Percentiles rank a stretch among this genome's conserved stretches.
Evolutionary conservation across 1,140 invertebrate species (phyloP).

Genomic region (Chrysomallon squamiferum): DNA sequence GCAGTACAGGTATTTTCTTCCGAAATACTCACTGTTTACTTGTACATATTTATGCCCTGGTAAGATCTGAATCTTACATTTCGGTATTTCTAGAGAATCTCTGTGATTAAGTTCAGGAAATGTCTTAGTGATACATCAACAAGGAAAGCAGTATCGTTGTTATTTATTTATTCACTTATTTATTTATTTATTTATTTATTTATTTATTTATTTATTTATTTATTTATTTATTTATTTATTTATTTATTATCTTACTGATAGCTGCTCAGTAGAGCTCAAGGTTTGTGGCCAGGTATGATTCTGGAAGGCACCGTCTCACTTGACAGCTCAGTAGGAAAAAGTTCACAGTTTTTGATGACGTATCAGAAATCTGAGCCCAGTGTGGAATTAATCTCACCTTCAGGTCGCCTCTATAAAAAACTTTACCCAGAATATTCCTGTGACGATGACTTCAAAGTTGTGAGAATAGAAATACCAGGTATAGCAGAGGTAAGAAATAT

Average conservation of each 20-base stretch:
- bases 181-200: too few species aligned
- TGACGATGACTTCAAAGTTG: slow-evolving; percentile 3
- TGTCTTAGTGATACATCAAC: too few species aligned
- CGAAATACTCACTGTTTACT: too few species aligned
- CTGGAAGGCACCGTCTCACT: slow-evolving; percentile 1
- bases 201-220: too few species aligned
- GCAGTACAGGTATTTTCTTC: slow-evolving; percentile 6
- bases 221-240: too few species aligned
- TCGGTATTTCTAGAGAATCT: too few species aligned
- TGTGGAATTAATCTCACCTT: slow-evolving; percentile 14
- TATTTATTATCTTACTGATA: not conserved
- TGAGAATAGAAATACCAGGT: slow-evolving; percentile 7
- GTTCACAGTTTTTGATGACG: slow-evolving; percentile 7
- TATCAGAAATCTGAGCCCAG: slow-evolving; percentile 12
- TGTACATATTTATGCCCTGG: too few species aligned
- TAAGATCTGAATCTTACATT: too few species aligned
- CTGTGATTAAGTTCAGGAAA: too few species aligned
- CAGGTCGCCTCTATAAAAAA: slow-evolving; percentile 10
- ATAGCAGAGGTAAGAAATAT: slow-evolving; percentile 16
- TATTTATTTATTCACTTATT: too few species aligned
- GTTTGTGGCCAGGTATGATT: not conserved
- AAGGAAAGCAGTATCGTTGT: too few species aligned
- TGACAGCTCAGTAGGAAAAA: slow-evolving; percentile 14
- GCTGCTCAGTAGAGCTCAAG: slow-evolving; percentile 7
- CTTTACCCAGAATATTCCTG: slow-evolving; percentile 14